Evolutionary conservation across 2,888 invertebrate genomes (phyloP), one percentile per base, ranked within the genome.

Genomic region (Clunio marinus): DNA sequence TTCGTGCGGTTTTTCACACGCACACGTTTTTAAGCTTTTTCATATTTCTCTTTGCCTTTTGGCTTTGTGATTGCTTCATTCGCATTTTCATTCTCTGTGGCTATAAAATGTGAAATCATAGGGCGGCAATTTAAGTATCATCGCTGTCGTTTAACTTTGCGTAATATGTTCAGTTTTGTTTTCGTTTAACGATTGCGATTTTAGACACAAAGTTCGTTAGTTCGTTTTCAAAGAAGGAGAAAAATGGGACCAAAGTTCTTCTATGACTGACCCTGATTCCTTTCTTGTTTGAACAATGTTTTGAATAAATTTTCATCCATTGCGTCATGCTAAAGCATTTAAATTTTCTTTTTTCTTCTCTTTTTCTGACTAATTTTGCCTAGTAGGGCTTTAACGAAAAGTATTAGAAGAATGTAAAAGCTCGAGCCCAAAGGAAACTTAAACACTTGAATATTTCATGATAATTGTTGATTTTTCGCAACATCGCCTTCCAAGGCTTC

Each of bases 1-100:
- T 51, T 51, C 17, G 51, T 51, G 51, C 51, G 51, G n/a, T 51
- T 51, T n/a, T 51, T 51, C 17, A 51, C 51, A 51, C 51, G 51
- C 51, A 51, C 51, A 51, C 22, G 22, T 51, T 51, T 4, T 51
- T 17, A 51, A 51, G 22, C 51, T 20, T 2, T 32, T 32, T 32
- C 32, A 32, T n/a, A n/a, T n/a, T n/a, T n/a, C n/a, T n/a, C n/a
- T 41, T 41, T 41, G 41, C 41, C 41, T n/a, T 41, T 41, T 41
- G 41, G n/a, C 15, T 10, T 15, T 41, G 51, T 51, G 51, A 51
- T 51, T 51, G 51, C 51, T 51, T 51, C n/a, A 51, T n/a, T 17
- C 22, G n/a, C n/a, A n/a, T n/a, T n/a, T n/a, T n/a, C n/a, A n/a
- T n/a, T 20, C 17, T 51, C 15, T 15, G 45, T 45, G 45, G n/a